A percentile compares a stretch with the other conserved stretches of the same genome.
phyloP scores from a whole-genome alignment of 2,113 vertebrate species.

The Megaptera novaeangliae region DNA sequence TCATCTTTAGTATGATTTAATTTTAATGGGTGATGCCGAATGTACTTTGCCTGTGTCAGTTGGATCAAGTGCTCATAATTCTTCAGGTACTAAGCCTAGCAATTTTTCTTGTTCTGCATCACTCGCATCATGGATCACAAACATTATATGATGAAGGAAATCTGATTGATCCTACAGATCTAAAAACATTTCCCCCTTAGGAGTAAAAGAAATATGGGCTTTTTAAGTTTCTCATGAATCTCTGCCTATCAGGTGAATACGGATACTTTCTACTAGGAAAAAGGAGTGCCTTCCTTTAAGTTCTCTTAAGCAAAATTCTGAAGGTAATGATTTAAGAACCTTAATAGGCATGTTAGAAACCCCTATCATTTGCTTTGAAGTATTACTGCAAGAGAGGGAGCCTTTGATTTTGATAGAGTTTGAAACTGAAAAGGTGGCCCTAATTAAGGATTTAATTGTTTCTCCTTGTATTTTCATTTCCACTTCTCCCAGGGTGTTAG shows the following conservation, averaged over 20 bases:
- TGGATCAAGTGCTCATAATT: background rate
- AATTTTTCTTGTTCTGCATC: background rate
- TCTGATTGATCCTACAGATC: background rate
- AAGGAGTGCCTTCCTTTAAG: background rate
- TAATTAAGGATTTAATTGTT: too few species aligned
- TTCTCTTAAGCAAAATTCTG: background rate
- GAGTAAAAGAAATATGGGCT: background rate
- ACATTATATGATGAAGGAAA: background rate
- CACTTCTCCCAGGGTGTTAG: too few species aligned
- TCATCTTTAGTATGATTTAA: background rate
- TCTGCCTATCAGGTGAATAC: background rate
- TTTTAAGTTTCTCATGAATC: background rate
- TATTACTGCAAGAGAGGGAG: background rate
- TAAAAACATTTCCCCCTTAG: background rate
- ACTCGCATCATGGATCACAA: background rate
- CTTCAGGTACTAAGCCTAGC: background rate
- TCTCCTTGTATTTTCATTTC: too few species aligned
- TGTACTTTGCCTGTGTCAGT: background rate
- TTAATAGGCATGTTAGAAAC: background rate
- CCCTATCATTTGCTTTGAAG: background rate
- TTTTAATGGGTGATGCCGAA: background rate
- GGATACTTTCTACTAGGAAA: background rate
- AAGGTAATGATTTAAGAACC: background rate
- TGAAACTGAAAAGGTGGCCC: background rate
- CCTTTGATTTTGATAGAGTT: background rate